These are phyloP conservation scores for Ailurus styani DNA, from an alignment of 2,113 vertebrate genomes.

Conservation along the genomic window DNA sequence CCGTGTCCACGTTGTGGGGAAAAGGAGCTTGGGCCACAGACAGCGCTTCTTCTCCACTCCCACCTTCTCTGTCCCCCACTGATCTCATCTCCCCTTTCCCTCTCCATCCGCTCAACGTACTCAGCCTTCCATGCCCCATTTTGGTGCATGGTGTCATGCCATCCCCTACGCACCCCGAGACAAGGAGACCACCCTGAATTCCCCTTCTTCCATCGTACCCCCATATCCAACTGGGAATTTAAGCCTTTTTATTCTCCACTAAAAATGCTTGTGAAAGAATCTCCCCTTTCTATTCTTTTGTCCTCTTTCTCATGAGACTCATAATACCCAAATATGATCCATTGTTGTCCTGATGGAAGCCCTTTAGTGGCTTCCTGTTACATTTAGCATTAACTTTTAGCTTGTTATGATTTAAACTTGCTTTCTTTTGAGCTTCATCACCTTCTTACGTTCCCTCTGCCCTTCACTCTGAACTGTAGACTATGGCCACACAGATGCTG, in stretches of 20 bases:
- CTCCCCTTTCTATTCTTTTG: background rate
- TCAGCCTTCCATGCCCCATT: too few relatives aligned
- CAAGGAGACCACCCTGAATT: too few relatives aligned
- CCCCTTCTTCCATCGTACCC: background rate
- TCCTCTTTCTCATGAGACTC: background rate
- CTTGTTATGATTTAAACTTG: too few relatives aligned
- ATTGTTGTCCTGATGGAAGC: fast-evolving
- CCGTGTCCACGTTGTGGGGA: background rate
- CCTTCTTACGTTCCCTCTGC: background rate
- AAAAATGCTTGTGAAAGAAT: background rate
- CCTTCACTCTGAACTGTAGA: background rate
- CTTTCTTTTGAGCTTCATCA: background rate
- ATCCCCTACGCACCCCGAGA: background rate
- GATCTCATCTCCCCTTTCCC: background rate
- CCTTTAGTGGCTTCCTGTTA: background rate
- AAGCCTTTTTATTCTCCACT: background rate
- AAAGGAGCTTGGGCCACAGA: background rate
- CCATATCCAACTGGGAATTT: background rate
- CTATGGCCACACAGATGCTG: background rate
- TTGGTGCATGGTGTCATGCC: fast-evolving
- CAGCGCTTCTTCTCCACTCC: background rate
- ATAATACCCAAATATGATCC: background rate
- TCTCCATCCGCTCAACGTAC: background rate
- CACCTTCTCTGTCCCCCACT: background rate
- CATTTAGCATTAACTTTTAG: fast-evolving